Percentiles rank a stretch among this genome's conserved stretches.
These are phyloP conservation scores for Lanius collurio DNA, from an alignment of 2,113 vertebrate species.

Conservation along the genomic window DNA sequence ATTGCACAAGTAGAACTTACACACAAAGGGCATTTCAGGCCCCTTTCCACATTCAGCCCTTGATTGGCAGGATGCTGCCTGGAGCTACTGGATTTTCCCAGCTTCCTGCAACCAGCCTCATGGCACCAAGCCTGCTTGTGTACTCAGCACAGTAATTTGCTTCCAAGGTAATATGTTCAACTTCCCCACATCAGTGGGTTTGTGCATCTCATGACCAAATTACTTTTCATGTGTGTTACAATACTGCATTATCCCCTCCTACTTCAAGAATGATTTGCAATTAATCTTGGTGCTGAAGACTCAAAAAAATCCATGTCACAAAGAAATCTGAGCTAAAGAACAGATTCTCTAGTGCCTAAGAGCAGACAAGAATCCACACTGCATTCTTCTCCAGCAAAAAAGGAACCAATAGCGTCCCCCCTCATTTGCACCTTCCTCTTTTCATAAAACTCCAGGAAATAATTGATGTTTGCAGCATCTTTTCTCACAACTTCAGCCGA, in stretches of 20 bases:
- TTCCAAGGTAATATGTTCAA: background rate
- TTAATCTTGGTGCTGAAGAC: background rate
- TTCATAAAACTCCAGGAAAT: background rate
- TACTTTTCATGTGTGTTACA: background rate
- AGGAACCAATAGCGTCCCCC: background rate
- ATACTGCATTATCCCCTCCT: background rate
- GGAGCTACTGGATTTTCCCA: background rate
- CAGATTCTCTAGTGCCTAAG: background rate
- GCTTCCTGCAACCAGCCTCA: background rate
- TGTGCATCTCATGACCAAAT: background rate
- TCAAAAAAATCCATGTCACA: background rate
- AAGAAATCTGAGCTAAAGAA: background rate
- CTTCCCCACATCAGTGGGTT: background rate
- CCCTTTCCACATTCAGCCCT: fast-evolving
- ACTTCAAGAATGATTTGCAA: background rate
- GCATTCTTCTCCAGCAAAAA: background rate
- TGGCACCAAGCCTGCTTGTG: background rate
- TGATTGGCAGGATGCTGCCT: background rate
- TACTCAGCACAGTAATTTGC: background rate
- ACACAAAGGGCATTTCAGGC: background rate
- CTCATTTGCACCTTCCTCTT: background rate
- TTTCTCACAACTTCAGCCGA: background rate
- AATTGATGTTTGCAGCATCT: background rate
- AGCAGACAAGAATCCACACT: background rate
- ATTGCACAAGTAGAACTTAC: background rate